Evolutionary conservation across 2,888 invertebrate species (phyloP), one percentile per base, ranked within the genome.

Genomic region (Drosophila subsilvestris): DNA sequence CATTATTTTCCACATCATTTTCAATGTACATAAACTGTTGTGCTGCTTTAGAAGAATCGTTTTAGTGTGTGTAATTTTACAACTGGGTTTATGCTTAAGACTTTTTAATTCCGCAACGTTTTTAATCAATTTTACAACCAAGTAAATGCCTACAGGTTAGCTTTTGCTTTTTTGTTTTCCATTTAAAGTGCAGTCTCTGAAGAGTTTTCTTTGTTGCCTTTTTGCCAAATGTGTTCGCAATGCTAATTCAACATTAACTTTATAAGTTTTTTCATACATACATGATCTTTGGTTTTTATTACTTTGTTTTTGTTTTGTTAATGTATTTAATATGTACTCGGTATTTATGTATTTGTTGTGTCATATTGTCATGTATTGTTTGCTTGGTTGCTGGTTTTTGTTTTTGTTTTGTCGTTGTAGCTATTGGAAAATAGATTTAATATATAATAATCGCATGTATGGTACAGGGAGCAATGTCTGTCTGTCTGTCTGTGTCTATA

Each of bases 141-240:
- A 73, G 62, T 74, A 80, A 80, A 80, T 80, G 80, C 80, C 80
- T 79, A 81, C 79, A 79, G 56, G 54, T 63, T 69, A 37, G 43
- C 32, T 42, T 42, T 47, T 22, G 37, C 37, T 60, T 56, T 44
- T 43, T 49, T 58, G 48, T 17, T 47, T 63, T 49, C 67, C 32
- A 66, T 54, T 37, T 56, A 53, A 43, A 57, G 82, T 88, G 88
- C 88, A 88, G 88, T 89, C 88, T 88, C 88, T 88, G 86, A 84
- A 89, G 61, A 56, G 81, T 87, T 79, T 78, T 74, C 65, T 63
- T 37, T 37, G n/a, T 37, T 37, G 37, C n/a, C 37, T 2, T 27
- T 25, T 37, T 67, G 78, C 74, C 74, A 71, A 78, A 75, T 75
- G 69, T 59, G 74, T 61, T 71, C 68, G 66, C 45, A 58, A 59